Percentiles rank a stretch among this genome's conserved stretches.
Evolutionary conservation across 2,113 vertebrate species (phyloP).

Genomic region (Microcebus murinus): DNA sequence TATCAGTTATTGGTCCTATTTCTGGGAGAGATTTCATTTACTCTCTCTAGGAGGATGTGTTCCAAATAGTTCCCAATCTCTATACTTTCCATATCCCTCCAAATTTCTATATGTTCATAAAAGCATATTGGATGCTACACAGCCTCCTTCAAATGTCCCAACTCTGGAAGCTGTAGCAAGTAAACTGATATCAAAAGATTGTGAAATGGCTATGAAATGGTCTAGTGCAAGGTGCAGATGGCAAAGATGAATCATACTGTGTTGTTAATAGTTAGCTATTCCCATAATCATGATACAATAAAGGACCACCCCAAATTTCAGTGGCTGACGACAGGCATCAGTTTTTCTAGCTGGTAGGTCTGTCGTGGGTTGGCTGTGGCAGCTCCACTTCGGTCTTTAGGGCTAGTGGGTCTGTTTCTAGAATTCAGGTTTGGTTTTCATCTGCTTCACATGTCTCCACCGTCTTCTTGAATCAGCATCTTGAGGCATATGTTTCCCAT

Average conservation of each 20-base stretch:
- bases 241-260: neutral
- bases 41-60: neutral
- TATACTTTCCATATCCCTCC: neutral
- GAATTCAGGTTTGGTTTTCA: neutral
- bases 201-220: neutral
- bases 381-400: neutral
- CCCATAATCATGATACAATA: neutral
- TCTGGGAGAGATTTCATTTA: neutral
- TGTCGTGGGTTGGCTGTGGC: neutral
- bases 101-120: neutral
- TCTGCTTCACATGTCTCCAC: neutral
- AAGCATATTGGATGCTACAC: neutral
- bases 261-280: neutral
- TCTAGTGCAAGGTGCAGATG: neutral
- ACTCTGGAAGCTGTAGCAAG: neutral
- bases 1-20: neutral
- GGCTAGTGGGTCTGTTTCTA: neutral
- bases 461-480: neutral
- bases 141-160: neutral
- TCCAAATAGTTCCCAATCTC: neutral
- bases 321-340: neutral
- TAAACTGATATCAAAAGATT: neutral
- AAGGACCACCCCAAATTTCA: neutral
- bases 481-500: neutral
- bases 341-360: neutral